A percentile compares a stretch with the other conserved stretches of the same genome.
These are phyloP conservation scores for Scrobipalpa costella DNA, from an alignment of 2,888 invertebrate genomes.

Conservation along the genomic window DNA sequence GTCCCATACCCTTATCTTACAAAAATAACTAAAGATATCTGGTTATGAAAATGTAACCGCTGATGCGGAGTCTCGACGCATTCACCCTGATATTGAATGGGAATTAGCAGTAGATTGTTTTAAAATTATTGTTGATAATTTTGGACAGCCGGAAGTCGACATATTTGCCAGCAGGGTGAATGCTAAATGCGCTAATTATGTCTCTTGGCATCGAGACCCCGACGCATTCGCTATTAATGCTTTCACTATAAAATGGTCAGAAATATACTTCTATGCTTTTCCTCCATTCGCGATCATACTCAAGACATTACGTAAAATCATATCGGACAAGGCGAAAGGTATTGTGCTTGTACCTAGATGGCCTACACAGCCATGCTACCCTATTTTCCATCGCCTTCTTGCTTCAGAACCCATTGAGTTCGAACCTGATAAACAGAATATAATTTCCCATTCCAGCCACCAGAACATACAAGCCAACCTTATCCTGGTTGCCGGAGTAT, in stretches of 20 bases:
- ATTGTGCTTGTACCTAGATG: not conserved
- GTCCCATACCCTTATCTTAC: not conserved
- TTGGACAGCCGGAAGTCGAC: not conserved
- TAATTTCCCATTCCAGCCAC: no score
- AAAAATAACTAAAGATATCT: no score
- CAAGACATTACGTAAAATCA: not conserved
- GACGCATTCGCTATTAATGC: not conserved
- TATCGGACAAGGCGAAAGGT: not conserved
- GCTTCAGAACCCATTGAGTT: no score
- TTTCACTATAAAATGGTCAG: not conserved
- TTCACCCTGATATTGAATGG: slow-evolving; percentile 24
- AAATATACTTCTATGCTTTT: not conserved
- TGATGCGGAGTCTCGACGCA: slow-evolving; percentile 1
- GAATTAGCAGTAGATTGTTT: no score
- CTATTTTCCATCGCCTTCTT: not conserved
- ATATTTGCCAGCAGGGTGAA: not conserved
- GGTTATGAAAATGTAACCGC: not conserved
- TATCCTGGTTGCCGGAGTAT: no score
- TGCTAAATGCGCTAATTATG: not conserved
- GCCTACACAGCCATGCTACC: not conserved
- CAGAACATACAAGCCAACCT: no score
- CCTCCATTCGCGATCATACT: no score
- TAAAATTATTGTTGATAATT: not conserved
- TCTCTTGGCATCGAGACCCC: not conserved
- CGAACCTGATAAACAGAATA: no score